phyloP scores from a whole-genome alignment of 92 coral and sea anemone species.

The Epizoanthus scotinus region DNA sequence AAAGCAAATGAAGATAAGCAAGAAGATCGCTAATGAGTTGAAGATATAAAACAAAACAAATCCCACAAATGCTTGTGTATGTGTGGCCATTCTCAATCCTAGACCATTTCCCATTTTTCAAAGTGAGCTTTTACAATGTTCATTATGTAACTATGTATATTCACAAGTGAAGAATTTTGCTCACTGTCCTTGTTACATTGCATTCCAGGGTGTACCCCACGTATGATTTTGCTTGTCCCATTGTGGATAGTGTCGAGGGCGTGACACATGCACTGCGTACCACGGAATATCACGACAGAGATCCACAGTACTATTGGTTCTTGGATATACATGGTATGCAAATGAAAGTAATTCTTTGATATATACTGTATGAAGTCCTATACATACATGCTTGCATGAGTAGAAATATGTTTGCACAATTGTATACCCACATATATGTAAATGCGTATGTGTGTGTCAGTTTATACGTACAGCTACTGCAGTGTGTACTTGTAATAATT shows the following conservation, averaged over 20 bases:
- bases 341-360: not conserved
- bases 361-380: not conserved
- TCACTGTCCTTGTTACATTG: not conserved
- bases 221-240: conserved; percentile 98
- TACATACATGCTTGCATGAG: no score
- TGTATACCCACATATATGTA: not conserved
- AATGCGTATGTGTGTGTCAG: not conserved
- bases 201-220: conserved; percentile 85
- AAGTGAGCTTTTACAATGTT: no score
- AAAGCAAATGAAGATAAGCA: no score
- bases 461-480: no score
- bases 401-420: not conserved
- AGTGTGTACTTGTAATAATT: no score
- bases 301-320: conserved; percentile 95
- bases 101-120: no score
- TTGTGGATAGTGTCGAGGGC: conserved; percentile 97
- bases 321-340: conserved; percentile 82
- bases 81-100: no score
- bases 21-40: no score
- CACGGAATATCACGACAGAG: conserved; percentile 97
- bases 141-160: not conserved
- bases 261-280: conserved; percentile 97
- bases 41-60: no score
- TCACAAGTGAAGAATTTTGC: not conserved
- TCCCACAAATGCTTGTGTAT: no score